Conservation (phyloP, 2,888 invertebrate genomes). For the Netelia melanura region DNA sequence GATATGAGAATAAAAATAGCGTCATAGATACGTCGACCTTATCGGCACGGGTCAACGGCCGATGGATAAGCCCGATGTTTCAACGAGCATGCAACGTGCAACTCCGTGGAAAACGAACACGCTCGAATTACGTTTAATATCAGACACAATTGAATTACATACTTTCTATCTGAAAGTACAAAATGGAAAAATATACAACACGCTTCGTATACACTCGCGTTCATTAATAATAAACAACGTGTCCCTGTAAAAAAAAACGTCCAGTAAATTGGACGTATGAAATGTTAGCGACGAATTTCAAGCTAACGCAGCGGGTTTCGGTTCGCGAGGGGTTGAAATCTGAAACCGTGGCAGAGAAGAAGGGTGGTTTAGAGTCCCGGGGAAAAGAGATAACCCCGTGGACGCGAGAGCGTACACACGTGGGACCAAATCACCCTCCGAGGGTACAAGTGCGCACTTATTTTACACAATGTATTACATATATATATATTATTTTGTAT, state of each 20-base stretch:
- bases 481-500: background rate
- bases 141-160: too few species aligned
- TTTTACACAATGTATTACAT: background rate
- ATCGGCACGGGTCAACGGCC: slow-evolving; percentile 27
- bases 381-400: slow-evolving; percentile 25
- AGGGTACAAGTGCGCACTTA: slow-evolving; percentile 37
- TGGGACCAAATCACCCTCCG: slow-evolving; percentile 22
- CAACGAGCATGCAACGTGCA: background rate
- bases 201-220: too few species aligned
- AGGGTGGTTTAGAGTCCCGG: slow-evolving; percentile 20
- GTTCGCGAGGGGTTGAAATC: slow-evolving; percentile 63
- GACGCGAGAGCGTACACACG: slow-evolving; percentile 17
- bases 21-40: slow-evolving; percentile 63
- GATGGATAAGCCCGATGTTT: background rate
- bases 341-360: slow-evolving; percentile 46
- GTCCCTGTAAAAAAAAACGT: background rate
- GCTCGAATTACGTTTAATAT: too few species aligned
- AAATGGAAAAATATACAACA: too few species aligned
- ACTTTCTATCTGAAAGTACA: too few species aligned
- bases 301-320: slow-evolving; percentile 64
- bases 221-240: too few species aligned
- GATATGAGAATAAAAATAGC: slow-evolving; percentile 31
- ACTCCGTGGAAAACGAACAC: too few species aligned
- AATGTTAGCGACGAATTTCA: slow-evolving; percentile 66
- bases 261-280: background rate